Conservation (phyloP, 1,140 invertebrate genomes). For the Danaus melanippus region DNA sequence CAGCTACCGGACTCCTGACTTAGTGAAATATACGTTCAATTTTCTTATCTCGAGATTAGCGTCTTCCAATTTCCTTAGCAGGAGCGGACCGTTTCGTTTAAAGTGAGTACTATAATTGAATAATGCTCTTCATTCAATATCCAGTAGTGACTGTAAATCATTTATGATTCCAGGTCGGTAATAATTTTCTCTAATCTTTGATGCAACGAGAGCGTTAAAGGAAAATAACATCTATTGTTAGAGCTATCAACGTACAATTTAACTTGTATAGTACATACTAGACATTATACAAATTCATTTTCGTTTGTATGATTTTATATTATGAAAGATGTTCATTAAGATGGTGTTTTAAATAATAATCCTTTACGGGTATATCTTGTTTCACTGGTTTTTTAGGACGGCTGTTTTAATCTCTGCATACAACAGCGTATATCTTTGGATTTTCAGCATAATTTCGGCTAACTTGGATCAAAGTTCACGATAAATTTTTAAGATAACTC, state of each 20-base stretch:
- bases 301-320: constrained; percentile 15
- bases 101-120: constrained; percentile 21
- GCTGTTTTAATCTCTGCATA: constrained; percentile 6
- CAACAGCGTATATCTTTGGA: not conserved
- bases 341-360: too few species aligned
- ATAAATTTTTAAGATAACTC: constrained; percentile 26
- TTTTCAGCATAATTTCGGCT: not conserved
- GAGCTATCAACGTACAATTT: constrained; percentile 22
- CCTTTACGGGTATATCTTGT: too few species aligned
- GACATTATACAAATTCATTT: constrained; percentile 23
- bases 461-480: constrained; percentile 22
- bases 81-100: not conserved
- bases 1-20: too few species aligned
- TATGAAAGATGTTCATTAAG: constrained; percentile 11
- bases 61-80: too few species aligned
- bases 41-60: too few species aligned
- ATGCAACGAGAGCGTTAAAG: constrained; percentile 22
- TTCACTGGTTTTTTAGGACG: too few species aligned
- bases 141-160: constrained; percentile 34
- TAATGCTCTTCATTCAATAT: constrained; percentile 27
- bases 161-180: constrained; percentile 37
- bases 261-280: constrained; percentile 20
- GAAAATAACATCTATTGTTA: constrained; percentile 29
- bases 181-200: constrained; percentile 36
- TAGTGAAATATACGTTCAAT: too few species aligned